Conservation (phyloP, 2,797 vertebrate species). For the Hozukius guyotensis region DNA sequence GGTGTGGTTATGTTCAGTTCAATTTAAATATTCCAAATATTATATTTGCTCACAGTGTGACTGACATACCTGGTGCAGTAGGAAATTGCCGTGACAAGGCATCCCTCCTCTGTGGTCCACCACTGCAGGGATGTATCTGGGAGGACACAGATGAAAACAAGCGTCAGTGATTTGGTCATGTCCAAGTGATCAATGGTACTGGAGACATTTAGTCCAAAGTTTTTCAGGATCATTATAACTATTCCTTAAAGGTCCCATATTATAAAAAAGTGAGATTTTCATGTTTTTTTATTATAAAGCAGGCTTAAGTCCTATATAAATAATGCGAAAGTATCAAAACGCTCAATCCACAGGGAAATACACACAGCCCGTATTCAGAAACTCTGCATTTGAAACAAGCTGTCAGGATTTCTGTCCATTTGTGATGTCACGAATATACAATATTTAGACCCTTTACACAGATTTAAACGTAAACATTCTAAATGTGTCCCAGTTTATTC, state of each 20-base stretch:
- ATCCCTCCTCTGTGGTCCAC: conserved; percentile 97
- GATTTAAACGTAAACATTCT: no score
- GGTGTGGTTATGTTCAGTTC: not conserved
- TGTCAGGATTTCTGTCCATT: no score
- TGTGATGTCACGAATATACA: no score
- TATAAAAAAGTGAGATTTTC: no score
- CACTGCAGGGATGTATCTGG: conserved; percentile 93
- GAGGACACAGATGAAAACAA: conserved; percentile 38
- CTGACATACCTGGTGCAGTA: conserved; percentile 92
- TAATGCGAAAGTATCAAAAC: no score
- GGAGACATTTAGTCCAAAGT: not conserved
- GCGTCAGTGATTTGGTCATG: not conserved
- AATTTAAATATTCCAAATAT: not conserved
- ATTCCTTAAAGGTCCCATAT: not conserved
- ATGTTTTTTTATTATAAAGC: no score
- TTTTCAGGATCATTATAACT: not conserved
- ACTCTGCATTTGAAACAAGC: no score
- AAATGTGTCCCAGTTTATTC: no score
- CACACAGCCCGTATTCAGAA: no score
- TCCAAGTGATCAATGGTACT: not conserved
- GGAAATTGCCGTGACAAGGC: conserved; percentile 96
- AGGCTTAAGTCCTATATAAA: no score
- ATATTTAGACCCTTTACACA: no score
- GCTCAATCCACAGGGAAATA: no score
- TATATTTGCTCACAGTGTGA: not conserved